Conservation (phyloP, 2,797 vertebrate genomes). For the Bradypodion pumilum region DNA sequence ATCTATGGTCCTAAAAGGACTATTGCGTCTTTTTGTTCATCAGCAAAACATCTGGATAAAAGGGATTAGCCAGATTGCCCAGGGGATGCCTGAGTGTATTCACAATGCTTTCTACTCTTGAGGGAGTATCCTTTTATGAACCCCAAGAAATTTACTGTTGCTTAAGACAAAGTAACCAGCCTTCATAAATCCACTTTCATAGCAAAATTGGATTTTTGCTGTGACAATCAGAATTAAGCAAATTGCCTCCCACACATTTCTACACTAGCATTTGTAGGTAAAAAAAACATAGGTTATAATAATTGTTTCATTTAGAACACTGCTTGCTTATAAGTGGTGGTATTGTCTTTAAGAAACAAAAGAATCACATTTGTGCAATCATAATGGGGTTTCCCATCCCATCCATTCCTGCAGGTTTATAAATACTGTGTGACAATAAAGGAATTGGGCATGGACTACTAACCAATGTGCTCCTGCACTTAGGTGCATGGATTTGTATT, state of each 20-base stretch:
- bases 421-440: not conserved
- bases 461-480: not conserved
- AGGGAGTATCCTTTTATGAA: no score
- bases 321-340: not conserved
- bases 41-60: no score
- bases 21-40: no score
- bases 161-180: not conserved
- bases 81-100: no score
- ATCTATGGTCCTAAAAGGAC: no score
- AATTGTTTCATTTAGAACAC: not conserved
- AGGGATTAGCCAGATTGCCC: no score
- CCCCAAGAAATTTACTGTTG: not conserved
- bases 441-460: not conserved
- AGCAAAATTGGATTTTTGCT: not conserved
- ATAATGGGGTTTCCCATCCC: slow-evolving; percentile 10
- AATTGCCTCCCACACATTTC: not conserved
- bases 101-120: no score
- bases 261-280: not conserved
- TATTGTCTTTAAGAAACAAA: not conserved
- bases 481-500: not conserved
- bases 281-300: not conserved
- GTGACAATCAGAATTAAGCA: not conserved
- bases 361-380: not conserved
- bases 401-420: not conserved
- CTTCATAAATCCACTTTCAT: not conserved